phyloP scores from a whole-genome alignment of 2,113 vertebrate species.

The Poicephalus gulielmi region DNA sequence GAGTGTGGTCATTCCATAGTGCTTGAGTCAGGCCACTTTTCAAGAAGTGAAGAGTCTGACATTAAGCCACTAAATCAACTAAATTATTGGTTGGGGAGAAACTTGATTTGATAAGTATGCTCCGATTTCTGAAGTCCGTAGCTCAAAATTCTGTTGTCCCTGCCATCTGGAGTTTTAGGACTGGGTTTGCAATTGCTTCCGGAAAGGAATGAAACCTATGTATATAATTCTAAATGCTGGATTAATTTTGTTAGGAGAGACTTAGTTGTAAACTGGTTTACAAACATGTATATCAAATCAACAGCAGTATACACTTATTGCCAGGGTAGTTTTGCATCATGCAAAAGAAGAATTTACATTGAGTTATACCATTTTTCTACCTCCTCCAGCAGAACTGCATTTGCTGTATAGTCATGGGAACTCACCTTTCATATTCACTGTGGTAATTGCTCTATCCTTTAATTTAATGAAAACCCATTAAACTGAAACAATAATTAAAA shows the following conservation, averaged over 20 bases:
- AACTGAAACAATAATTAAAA: slow-evolving; percentile 87
- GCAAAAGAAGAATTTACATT: neutral
- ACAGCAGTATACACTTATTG: neutral
- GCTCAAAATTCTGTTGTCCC: neutral
- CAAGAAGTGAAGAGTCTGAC: neutral
- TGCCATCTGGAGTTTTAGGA: neutral
- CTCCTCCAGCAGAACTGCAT: neutral
- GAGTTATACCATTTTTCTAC: neutral
- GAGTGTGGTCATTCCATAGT: slow-evolving; percentile 32
- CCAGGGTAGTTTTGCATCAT: neutral
- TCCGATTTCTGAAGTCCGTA: neutral
- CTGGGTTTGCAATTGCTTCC: neutral
- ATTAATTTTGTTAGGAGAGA: slow-evolving; percentile 12
- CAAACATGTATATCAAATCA: neutral
- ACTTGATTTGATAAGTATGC: slow-evolving; percentile 11
- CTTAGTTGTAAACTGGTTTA: neutral
- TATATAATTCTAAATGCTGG: neutral
- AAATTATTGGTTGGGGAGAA: slow-evolving; percentile 32
- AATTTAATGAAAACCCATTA: slow-evolving; percentile 88
- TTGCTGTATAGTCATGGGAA: slow-evolving; percentile 66
- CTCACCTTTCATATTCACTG: slow-evolving; percentile 78
- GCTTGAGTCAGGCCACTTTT: slow-evolving; percentile 41
- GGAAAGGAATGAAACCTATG: neutral
- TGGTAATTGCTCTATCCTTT: slow-evolving; percentile 80
- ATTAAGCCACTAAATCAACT: slow-evolving; percentile 28